These are phyloP conservation scores for Monarcha castaneiventris DNA, from an alignment of 2,113 vertebrate genomes.

Conservation along the genomic window DNA sequence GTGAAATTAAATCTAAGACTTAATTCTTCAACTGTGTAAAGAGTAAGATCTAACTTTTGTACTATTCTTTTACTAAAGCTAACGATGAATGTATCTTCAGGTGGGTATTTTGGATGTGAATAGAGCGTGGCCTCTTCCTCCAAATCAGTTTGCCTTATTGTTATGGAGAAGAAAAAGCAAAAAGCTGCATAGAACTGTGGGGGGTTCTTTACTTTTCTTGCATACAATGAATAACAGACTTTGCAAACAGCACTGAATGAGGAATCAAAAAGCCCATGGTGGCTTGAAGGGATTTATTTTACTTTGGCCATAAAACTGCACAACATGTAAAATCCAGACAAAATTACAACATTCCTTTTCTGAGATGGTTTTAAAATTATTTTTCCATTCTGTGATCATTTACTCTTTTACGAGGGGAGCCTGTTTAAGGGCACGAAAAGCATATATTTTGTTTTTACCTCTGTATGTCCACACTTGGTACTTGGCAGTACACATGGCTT, in stretches of 20 bases:
- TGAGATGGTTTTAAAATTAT: not conserved
- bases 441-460: not conserved
- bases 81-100: slow-evolving; percentile 57
- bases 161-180: not conserved
- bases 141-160: slow-evolving; percentile 47
- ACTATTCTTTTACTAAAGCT: slow-evolving; percentile 62
- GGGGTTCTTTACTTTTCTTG: not conserved
- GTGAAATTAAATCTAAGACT: slow-evolving; percentile 31
- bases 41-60: slow-evolving; percentile 59
- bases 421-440: not conserved
- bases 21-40: slow-evolving; percentile 57
- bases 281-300: slow-evolving; percentile 12
- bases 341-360: slow-evolving; percentile 15
- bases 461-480: not conserved
- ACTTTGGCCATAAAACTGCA: not conserved
- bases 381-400: slow-evolving; percentile 8
- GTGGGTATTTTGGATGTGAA: slow-evolving; percentile 52
- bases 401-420: not conserved
- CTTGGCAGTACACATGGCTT: not conserved
- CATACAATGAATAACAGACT: not conserved
- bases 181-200: slow-evolving; percentile 31
- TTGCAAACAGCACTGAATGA: not conserved
- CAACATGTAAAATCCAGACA: not conserved
- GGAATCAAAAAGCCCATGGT: not conserved
- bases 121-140: slow-evolving; percentile 59